A percentile compares a stretch with the other conserved stretches of the same genome.
Evolutionary conservation across 1,140 invertebrate species (phyloP).

Genomic region (Subanguina moxae): DNA sequence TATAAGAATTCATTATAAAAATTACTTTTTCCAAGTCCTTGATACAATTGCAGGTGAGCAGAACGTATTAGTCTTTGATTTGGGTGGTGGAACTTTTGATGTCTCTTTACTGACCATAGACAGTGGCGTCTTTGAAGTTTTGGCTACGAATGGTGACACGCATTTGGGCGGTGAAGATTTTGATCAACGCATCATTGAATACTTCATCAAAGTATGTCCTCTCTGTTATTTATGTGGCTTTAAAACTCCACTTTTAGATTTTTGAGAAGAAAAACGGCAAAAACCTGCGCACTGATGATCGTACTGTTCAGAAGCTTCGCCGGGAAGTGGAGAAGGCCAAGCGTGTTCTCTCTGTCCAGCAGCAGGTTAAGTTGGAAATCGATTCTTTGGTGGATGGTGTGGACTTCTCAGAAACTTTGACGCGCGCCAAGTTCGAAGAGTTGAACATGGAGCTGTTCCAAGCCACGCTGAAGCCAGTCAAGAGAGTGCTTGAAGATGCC

Average conservation of each 20-base stretch:
- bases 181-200: constrained; percentile 88
- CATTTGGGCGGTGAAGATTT: constrained; percentile 95
- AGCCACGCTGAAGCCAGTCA: constrained; percentile 85
- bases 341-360: constrained; percentile 83
- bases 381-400: constrained; percentile 90
- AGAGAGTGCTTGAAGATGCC: constrained; percentile 84
- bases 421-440: constrained; percentile 86
- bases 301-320: constrained; percentile 81
- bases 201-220: constrained; percentile 80
- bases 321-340: constrained; percentile 92
- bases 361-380: constrained; percentile 82
- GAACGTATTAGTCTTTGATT: constrained; percentile 74
- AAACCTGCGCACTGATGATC: constrained; percentile 79
- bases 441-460: constrained; percentile 81
- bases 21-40: too few relatives aligned
- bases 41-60: constrained; percentile 50
- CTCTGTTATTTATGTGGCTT: too few relatives aligned
- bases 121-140: constrained; percentile 81
- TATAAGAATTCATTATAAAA: too few relatives aligned
- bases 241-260: too few relatives aligned
- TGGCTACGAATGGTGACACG: constrained; percentile 89
- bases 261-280: constrained; percentile 89
- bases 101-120: constrained; percentile 91
- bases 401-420: constrained; percentile 91
- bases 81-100: constrained; percentile 95